Evolutionary conservation across 1,140 invertebrate species (phyloP).

Genomic region (Stenopsyche tienmushanensis): DNA sequence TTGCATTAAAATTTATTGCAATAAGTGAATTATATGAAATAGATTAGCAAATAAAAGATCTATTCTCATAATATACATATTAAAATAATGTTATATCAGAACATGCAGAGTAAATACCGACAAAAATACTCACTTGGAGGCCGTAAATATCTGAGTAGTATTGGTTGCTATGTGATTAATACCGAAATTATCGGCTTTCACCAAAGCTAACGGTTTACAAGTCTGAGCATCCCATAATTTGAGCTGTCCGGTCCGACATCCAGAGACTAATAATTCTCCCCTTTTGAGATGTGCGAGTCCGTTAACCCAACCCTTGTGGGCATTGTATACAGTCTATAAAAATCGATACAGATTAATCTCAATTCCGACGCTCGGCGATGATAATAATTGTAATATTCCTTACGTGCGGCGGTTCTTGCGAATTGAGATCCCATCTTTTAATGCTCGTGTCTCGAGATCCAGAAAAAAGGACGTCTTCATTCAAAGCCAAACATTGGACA

Average conservation of each 20-base stretch:
- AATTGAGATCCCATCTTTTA: constrained; percentile 81
- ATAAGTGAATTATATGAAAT: no score
- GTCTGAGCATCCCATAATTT: constrained; percentile 54
- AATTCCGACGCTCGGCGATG: not conserved
- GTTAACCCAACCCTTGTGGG: constrained; percentile 88
- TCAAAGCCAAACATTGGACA: constrained; percentile 76
- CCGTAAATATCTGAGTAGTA: constrained; percentile 73
- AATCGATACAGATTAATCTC: not conserved
- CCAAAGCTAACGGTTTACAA: constrained; percentile 67
- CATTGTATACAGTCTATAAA: constrained; percentile 75
- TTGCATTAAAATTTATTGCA: no score
- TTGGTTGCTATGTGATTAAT: constrained; percentile 78
- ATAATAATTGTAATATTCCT: constrained; percentile 35
- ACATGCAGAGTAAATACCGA: no score
- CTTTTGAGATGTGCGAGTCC: constrained; percentile 69
- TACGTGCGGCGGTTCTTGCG: constrained; percentile 68
- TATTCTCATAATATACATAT: no score
- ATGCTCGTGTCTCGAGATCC: constrained; percentile 86
- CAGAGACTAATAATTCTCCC: constrained; percentile 66
- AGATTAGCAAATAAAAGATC: no score
- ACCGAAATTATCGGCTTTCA: constrained; percentile 71
- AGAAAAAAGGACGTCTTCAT: constrained; percentile 72
- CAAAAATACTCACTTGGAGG: constrained; percentile 63
- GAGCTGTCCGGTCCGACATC: constrained; percentile 74
- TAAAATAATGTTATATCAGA: no score